A percentile compares a stretch with the other conserved stretches of the same genome.
phyloP scores from a whole-genome alignment of 2,797 vertebrate species.

The Malacoraja senta region DNA sequence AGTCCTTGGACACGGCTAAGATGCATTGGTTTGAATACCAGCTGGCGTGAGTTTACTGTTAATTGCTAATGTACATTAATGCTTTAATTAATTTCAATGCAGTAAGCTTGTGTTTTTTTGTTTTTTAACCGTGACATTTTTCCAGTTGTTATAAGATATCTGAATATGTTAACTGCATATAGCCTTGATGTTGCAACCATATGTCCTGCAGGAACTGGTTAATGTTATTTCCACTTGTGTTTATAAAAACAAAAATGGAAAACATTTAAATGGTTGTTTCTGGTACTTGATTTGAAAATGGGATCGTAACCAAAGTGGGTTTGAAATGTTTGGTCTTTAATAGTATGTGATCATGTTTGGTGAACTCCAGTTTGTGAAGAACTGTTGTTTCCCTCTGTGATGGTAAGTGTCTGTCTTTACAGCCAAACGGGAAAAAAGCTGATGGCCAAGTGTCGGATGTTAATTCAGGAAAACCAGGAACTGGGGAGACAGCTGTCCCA shows the following conservation, averaged over 20 bases:
- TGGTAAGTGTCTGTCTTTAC: conserved; percentile 60
- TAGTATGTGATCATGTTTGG: conserved; percentile 11
- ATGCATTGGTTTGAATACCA: neutral
- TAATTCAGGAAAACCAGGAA: conserved; percentile 99
- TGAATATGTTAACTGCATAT: neutral
- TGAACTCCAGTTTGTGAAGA: conserved; percentile 37
- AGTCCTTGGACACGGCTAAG: neutral
- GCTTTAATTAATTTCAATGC: neutral
- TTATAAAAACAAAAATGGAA: neutral
- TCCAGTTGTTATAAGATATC: neutral
- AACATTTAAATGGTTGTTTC: neutral
- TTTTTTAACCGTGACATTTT: neutral
- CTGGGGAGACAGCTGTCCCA: conserved; percentile 96
- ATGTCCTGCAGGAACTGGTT: conserved; percentile 20
- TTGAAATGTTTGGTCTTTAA: conserved; percentile 24
- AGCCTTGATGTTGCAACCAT: neutral
- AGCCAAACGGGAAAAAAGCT: conserved; percentile 99
- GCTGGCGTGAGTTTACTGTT: neutral
- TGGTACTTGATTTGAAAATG: neutral
- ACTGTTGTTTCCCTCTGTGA: conserved; percentile 24
- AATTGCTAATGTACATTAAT: neutral
- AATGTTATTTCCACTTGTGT: neutral
- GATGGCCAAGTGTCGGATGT: conserved; percentile 99
- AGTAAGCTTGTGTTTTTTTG: neutral
- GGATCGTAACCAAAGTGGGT: neutral